These are phyloP conservation scores for Myotis findleyi DNA, from an alignment of 2,797 vertebrate species.

Conservation along the genomic window DNA sequence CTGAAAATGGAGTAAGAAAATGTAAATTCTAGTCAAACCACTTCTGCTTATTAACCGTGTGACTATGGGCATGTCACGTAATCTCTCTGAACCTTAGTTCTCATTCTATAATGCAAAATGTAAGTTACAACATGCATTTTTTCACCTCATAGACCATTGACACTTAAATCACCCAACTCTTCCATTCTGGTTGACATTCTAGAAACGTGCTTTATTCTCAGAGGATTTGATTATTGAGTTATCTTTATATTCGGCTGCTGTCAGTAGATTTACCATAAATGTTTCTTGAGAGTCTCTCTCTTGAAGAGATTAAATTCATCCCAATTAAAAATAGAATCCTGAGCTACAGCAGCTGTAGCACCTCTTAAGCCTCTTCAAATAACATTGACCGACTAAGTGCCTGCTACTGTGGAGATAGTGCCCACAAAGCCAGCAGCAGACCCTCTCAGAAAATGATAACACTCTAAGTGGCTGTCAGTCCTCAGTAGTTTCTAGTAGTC, in stretches of 20 bases:
- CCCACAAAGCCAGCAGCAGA: slow-evolving; percentile 54
- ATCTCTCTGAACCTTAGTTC: neutral
- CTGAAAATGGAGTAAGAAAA: neutral
- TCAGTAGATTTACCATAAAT: slow-evolving; percentile 73
- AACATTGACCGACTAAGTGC: slow-evolving; percentile 79
- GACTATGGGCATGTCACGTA: neutral
- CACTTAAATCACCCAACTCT: neutral
- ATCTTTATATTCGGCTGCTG: slow-evolving; percentile 66
- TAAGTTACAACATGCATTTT: neutral
- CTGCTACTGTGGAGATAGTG: slow-evolving; percentile 76
- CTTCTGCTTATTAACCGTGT: neutral
- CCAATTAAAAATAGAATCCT: slow-evolving; percentile 83
- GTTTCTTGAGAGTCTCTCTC: slow-evolving; percentile 71
- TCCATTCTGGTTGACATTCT: slow-evolving; percentile 56
- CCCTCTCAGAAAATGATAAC: slow-evolving; percentile 71
- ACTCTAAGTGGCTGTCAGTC: slow-evolving; percentile 68
- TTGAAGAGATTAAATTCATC: slow-evolving; percentile 75
- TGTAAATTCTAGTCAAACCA: neutral
- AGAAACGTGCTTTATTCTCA: slow-evolving; percentile 65
- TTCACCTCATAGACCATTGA: neutral
- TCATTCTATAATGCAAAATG: neutral
- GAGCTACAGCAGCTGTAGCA: slow-evolving; percentile 66
- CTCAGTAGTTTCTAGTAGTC: slow-evolving; percentile 45
- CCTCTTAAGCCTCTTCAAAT: slow-evolving; percentile 81
- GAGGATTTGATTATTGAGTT: slow-evolving; percentile 65